A percentile compares a stretch with the other conserved stretches of the same genome.
Evolutionary conservation across 2,113 vertebrate genomes (phyloP).

Genomic region (Thamnophis sirtalis): DNA sequence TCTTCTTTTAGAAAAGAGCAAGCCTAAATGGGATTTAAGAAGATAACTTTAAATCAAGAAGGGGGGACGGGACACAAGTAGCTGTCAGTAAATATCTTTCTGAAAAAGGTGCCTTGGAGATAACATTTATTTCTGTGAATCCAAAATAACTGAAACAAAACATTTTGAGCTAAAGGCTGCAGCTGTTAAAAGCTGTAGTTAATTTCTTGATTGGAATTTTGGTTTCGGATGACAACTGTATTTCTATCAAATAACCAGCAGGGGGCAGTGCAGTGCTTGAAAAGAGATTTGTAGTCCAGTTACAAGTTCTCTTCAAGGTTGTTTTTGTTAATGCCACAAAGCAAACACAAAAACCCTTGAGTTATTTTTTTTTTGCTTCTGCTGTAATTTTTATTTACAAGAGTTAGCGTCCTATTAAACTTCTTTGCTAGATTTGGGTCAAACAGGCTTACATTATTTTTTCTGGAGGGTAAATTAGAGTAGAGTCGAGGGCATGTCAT

Average conservation of each 20-base stretch:
- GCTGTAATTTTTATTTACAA: background rate
- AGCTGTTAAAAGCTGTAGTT: slow-evolving; percentile 11
- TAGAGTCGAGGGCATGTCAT: background rate
- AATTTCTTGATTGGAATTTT: slow-evolving; percentile 8
- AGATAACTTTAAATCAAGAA: slow-evolving; percentile 34
- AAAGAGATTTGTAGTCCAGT: slow-evolving; percentile 22
- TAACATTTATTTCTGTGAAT: slow-evolving; percentile 3
- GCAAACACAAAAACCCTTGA: background rate
- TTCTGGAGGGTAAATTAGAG: background rate
- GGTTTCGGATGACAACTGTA: slow-evolving; percentile 35
- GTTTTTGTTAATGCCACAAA: background rate
- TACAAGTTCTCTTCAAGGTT: background rate
- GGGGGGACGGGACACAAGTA: slow-evolving; percentile 23
- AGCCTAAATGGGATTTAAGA: slow-evolving; percentile 45
- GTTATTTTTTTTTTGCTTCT: background rate
- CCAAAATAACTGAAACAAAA: slow-evolving; percentile 26
- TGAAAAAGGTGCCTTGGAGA: slow-evolving; percentile 3
- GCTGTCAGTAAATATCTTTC: background rate
- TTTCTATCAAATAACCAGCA: slow-evolving; percentile 43
- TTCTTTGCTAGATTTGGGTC: background rate
- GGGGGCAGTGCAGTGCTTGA: slow-evolving; percentile 62
- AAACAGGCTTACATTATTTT: background rate
- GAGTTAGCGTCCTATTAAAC: background rate
- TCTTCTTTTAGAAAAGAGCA: slow-evolving; percentile 13
- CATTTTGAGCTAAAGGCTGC: background rate